A percentile compares a stretch with the other conserved stretches of the same genome.
phyloP scores from a whole-genome alignment of 2,113 vertebrate species.

The Oriolus oriolus region DNA sequence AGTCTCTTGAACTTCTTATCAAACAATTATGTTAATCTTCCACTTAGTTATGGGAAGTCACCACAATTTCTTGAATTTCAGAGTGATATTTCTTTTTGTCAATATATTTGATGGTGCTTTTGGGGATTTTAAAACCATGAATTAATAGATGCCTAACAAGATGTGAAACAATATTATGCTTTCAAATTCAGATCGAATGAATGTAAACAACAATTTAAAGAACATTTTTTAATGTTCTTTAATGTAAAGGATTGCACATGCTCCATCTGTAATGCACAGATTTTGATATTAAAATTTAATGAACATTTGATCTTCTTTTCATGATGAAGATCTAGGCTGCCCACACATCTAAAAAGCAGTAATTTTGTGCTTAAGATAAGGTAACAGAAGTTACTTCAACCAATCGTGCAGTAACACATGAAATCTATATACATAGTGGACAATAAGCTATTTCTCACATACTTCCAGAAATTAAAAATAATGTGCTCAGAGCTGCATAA shows the following conservation, averaged over 20 bases:
- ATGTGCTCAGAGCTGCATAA: neutral
- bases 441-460: neutral
- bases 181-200: neutral
- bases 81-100: neutral
- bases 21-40: neutral
- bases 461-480: neutral
- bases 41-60: neutral
- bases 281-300: neutral
- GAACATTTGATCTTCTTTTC: neutral
- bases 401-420: neutral
- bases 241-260: neutral
- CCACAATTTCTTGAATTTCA: neutral
- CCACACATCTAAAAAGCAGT: neutral
- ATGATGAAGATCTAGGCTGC: neutral
- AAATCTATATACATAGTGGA: neutral
- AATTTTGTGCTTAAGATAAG: neutral
- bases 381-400: neutral
- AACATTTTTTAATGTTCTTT: neutral
- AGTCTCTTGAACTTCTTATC: neutral
- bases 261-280: accelerated
- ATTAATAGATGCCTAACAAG: neutral
- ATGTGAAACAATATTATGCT: neutral
- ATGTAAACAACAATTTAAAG: neutral
- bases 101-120: neutral
- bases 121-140: neutral